Base-by-base conservation (phyloP, 37 sponge, comb jelly and placozoan genomes). In the Theonella swinhoei region DNA sequence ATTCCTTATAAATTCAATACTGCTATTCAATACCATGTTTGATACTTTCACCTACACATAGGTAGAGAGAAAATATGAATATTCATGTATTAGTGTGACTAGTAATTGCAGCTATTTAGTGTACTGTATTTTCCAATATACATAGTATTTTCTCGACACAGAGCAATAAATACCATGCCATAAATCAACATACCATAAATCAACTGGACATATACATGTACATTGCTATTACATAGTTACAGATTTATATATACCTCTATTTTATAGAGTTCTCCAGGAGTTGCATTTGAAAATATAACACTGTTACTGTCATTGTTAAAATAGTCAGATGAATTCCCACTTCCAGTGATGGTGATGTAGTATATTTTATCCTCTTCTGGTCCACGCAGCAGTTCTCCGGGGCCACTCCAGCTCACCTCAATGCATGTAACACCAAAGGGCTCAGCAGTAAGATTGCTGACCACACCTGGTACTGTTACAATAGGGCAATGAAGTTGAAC, bases 11-110 rank as follows among this genome's bases (percentile, higher is more conserved):
- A n/a, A n/a, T 23, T 39, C 33, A 62, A 62, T n/a, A 20, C 25
- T 70, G 42, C 86, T 78, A 72, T 78, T 86, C 11, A 72, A 19
- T 1, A 26, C 73, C 24, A 63, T 64, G 78, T 86, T 86, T 30
- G 40, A 78, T 11, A 59, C 33, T 20, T 35, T 31, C 64, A 86
- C 79, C 86, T 86, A n/a, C n/a, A n/a, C n/a, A n/a, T n/a, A n/a
- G n/a, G n/a, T n/a, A n/a, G n/a, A n/a, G n/a, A n/a, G n/a, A n/a
- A n/a, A n/a, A n/a, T n/a, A n/a, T n/a, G n/a, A n/a, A n/a, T n/a
- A n/a, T n/a, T n/a, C n/a, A n/a, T n/a, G n/a, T n/a, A n/a, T n/a
- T n/a, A n/a, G n/a, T n/a, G n/a, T n/a, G n/a, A n/a, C n/a, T n/a
- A n/a, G n/a, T n/a, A n/a, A n/a, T n/a, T n/a, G n/a, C n/a, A n/a